Base-by-base conservation (phyloP, 2,113 vertebrate genomes). In the Brachyistius frenatus region DNA sequence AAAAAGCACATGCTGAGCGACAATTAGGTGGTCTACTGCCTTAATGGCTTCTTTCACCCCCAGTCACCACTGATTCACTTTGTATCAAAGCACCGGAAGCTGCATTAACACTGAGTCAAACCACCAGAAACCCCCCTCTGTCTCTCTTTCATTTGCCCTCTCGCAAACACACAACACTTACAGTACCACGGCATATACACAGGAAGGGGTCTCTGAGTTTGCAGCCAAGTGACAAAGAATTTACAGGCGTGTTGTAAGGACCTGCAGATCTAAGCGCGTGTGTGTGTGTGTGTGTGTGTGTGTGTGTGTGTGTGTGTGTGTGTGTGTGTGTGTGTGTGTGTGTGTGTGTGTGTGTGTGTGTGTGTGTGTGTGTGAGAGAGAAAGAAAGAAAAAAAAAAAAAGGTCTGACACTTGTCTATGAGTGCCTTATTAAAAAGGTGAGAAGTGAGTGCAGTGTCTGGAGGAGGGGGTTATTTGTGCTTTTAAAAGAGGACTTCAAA, bases 401-500 rank as follows among this genome's bases (percentile, higher is more conserved):
- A 70, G 58, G 73, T 60, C 78, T 72, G 86, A 90, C 90, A 88
- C 85, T 93, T 80, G 88, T 93, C 92, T 93, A 89, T 87, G 88
- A 93, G 89, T 56, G 86, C 80, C 92, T 94, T 94, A 95, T 95
- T 95, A 94, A 95, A 93, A 93, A 94, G 94, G 94, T 95, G 94
- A 94, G 93, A 95, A 94, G 94, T 95, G 94, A 95, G 92, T 94
- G 88, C 78, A 77, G 89, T 89, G 93, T 94, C 94, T 94, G 92
- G 94, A 90, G 87, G 84, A 86, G 84, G 83, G 87, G 90, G 86
- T 88, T 94, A 92, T 94, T 93, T 94, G 89, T 78, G 87, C 93
- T 94, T 88, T 95, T 95, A 92, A 95, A 95, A 93, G 83, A 76
- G 66, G 65, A 95, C 95, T 94, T 95, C 94, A 95, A 95, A 95